Conservation (phyloP, 2,113 vertebrate species). For the Scalopus aquaticus region DNA sequence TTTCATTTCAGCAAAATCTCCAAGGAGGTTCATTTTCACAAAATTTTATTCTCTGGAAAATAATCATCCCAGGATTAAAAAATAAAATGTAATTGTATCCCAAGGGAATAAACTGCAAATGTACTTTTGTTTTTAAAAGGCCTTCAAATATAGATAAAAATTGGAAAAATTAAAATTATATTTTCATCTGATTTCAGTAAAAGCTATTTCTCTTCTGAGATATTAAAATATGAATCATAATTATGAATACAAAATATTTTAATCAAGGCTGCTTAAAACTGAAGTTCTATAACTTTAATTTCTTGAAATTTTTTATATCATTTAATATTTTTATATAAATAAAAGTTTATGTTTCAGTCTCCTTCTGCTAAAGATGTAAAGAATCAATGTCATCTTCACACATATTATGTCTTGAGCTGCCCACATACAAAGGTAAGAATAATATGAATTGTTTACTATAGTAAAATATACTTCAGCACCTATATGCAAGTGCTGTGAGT, state of each 20-base stretch:
- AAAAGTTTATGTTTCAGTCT: neutral
- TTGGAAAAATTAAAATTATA: neutral
- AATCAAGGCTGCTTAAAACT: neutral
- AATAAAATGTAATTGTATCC: neutral
- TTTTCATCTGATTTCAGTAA: neutral
- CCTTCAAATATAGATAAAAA: neutral
- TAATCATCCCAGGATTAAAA: neutral
- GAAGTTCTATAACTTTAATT: neutral
- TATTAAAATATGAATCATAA: neutral
- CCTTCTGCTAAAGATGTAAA: no score
- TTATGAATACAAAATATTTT: neutral
- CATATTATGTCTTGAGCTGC: neutral
- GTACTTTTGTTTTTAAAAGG: neutral
- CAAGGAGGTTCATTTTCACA: neutral
- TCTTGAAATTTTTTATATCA: neutral
- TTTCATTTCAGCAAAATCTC: neutral
- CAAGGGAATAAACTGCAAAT: neutral
- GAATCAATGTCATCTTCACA: neutral
- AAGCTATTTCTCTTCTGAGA: neutral
- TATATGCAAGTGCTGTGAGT: neutral
- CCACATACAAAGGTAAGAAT: neutral
- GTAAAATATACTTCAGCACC: neutral
- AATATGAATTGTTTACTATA: neutral
- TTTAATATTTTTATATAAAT: neutral
- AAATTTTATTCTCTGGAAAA: neutral